phyloP scores from a whole-genome alignment of 30 jellyfish, hydroid and myxozoan genomes.

The Calvadosia cruxmelitensis region DNA sequence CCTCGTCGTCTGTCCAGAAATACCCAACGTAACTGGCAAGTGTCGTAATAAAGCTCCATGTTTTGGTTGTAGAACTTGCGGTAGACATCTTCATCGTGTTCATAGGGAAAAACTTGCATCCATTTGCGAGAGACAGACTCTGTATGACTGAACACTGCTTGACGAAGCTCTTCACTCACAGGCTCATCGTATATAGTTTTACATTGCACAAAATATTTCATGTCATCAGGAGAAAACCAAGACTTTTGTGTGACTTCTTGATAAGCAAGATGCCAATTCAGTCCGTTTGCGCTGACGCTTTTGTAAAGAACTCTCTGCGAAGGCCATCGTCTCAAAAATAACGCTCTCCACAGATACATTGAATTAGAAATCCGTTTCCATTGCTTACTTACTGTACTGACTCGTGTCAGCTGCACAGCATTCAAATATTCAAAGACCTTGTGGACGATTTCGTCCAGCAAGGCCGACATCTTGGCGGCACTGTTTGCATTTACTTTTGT shows the following conservation, averaged over 20 bases:
- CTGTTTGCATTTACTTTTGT: no score
- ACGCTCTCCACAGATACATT: conserved; percentile 62
- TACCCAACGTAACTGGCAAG: conserved; percentile 63
- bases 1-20: conserved; percentile 91
- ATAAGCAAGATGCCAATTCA: conserved; percentile 60
- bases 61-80: conserved; percentile 46
- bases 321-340: conserved; percentile 69
- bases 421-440: conserved; percentile 26
- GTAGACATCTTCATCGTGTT: conserved; percentile 48
- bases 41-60: conserved; percentile 72
- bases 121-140: conserved; percentile 62
- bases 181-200: conserved; percentile 75
- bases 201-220: conserved; percentile 91
- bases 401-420: conserved; percentile 16
- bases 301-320: conserved; percentile 79
- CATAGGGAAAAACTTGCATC: conserved; percentile 75
- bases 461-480: neutral
- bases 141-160: conserved; percentile 61
- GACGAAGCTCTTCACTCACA: conserved; percentile 32
- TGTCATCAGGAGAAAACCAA: conserved; percentile 90
- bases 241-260: conserved; percentile 54
- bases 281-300: conserved; percentile 22
- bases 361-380: conserved; percentile 69
- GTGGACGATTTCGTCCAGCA: conserved; percentile 57
- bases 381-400: conserved; percentile 60